These are phyloP conservation scores for Nyctereutes procyonoides DNA, from an alignment of 2,113 vertebrate species.

Conservation along the genomic window DNA sequence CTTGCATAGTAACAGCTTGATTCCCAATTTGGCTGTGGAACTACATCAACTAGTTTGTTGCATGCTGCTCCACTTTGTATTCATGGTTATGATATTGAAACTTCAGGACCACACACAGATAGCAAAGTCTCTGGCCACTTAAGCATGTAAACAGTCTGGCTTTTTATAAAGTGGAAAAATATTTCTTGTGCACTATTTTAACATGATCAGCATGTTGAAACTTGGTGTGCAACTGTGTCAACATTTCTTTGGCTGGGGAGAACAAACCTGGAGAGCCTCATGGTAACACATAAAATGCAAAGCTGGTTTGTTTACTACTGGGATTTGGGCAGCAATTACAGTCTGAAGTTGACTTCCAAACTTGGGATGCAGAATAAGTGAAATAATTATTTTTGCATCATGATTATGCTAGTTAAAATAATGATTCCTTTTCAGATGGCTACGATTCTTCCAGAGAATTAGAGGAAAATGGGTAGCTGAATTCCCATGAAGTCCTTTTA, in stretches of 20 bases:
- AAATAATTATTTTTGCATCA: conserved; percentile 83
- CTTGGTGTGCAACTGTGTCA: conserved; percentile 90
- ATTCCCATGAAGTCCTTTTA: conserved; percentile 3
- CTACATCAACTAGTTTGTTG: conserved; percentile 86
- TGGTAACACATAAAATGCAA: conserved; percentile 87
- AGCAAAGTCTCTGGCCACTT: conserved; percentile 90
- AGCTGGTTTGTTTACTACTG: conserved; percentile 87
- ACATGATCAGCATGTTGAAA: conserved; percentile 90
- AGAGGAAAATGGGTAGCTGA: conserved; percentile 46
- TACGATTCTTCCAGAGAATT: conserved; percentile 52
- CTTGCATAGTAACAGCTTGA: conserved; percentile 57
- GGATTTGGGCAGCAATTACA: conserved; percentile 85
- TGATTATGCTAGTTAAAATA: conserved; percentile 80
- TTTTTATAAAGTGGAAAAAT: conserved; percentile 91
- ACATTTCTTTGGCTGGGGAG: conserved; percentile 87
- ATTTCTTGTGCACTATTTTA: conserved; percentile 89
- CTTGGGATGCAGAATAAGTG: conserved; percentile 81
- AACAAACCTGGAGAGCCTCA: conserved; percentile 84
- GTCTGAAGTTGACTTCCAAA: conserved; percentile 80
- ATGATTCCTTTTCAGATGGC: conserved; percentile 47
- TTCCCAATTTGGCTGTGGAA: conserved; percentile 79
- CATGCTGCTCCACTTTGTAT: conserved; percentile 90
- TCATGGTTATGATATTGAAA: conserved; percentile 90
- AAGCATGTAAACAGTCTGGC: conserved; percentile 91
- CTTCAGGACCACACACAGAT: conserved; percentile 92